A percentile compares a stretch with the other conserved stretches of the same genome.
phyloP scores from a whole-genome alignment of 2,113 vertebrate genomes.

The Myodes glareolus region DNA sequence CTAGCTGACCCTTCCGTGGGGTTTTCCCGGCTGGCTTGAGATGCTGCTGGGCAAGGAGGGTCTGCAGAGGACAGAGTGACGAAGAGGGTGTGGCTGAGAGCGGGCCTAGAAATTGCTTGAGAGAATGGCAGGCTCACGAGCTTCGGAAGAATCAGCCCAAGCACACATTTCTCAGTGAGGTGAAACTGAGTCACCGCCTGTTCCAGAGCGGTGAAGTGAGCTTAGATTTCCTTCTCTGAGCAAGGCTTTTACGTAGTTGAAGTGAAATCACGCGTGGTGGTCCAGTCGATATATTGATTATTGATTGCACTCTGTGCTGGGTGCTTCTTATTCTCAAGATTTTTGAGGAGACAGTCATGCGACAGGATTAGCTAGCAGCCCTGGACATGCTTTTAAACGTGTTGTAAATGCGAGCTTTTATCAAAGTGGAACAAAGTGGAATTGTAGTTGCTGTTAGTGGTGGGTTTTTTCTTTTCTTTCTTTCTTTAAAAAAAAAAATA shows the following conservation, averaged over 20 bases:
- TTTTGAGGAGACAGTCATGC: not conserved
- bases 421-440: not conserved
- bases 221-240: not conserved
- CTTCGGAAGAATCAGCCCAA: not conserved
- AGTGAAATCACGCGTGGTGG: rapidly evolving
- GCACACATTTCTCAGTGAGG: not conserved
- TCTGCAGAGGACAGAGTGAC: not conserved
- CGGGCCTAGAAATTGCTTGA: not conserved
- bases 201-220: not conserved
- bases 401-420: constrained; percentile 20
- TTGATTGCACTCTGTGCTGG: not conserved
- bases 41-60: not conserved
- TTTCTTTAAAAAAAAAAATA: no score
- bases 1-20: rapidly evolving
- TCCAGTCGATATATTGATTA: not conserved
- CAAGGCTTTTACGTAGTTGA: not conserved
- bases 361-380: not conserved
- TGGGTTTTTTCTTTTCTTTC: not conserved
- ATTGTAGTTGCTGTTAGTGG: not conserved
- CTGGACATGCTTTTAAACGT: constrained; percentile 19
- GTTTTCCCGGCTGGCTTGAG: rapidly evolving
- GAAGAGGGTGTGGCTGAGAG: no score
- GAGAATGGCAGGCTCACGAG: rapidly evolving
- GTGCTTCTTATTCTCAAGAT: not conserved
- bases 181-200: not conserved